phyloP scores from a whole-genome alignment of 1,140 invertebrate genomes.

The Achroia grisella region DNA sequence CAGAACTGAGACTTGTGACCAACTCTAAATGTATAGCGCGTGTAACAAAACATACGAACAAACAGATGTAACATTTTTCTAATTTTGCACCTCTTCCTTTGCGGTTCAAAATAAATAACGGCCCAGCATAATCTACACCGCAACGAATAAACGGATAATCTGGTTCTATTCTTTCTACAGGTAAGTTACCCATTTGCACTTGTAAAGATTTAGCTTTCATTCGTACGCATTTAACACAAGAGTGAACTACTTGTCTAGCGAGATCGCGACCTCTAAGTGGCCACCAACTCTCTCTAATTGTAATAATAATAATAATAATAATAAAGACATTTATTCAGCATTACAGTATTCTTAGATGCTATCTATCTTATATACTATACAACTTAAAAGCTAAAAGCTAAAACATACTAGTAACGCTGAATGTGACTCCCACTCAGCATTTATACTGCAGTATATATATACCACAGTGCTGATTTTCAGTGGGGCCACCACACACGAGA shows the following conservation, averaged over 20 bases:
- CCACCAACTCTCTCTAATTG: conserved; percentile 9
- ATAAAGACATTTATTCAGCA: too few relatives aligned
- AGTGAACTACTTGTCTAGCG: conserved; percentile 3
- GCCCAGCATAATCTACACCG: not conserved
- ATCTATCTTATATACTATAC: too few relatives aligned
- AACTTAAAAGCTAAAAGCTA: too few relatives aligned
- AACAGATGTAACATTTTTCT: conserved; percentile 3
- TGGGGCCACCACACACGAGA: too few relatives aligned
- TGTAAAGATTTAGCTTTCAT: not conserved
- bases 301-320: too few relatives aligned
- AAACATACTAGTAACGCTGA: too few relatives aligned
- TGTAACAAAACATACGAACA: conserved; percentile 3
- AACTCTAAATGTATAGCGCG: conserved; percentile 6
- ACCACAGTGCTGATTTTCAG: too few relatives aligned
- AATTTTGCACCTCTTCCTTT: not conserved
- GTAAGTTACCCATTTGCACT: not conserved
- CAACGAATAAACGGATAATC: not conserved
- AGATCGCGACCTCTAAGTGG: conserved; percentile 3
- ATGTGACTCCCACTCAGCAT: too few relatives aligned
- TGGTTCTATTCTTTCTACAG: not conserved
- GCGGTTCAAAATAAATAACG: not conserved
- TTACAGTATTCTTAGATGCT: too few relatives aligned
- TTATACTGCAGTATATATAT: too few relatives aligned
- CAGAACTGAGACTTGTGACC: conserved; percentile 5
- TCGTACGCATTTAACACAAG: conserved; percentile 8